Conservation (phyloP, 2,888 invertebrate species). For the Dilophus febrilis region DNA sequence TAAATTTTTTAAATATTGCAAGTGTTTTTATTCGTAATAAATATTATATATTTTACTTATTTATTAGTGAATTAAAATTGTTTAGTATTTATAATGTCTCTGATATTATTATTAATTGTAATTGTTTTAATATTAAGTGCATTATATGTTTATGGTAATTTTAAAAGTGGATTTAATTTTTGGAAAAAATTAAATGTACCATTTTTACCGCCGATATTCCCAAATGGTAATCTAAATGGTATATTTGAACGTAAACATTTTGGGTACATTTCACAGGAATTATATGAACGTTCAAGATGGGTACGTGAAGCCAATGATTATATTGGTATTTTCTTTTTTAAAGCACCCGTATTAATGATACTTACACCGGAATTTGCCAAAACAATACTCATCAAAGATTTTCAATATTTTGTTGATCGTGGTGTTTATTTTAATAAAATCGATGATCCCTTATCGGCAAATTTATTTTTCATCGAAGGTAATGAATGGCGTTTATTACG, state of each 20-base stretch:
- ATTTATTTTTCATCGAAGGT: constrained; percentile 17
- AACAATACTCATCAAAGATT: constrained; percentile 7
- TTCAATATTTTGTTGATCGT: constrained; percentile 7
- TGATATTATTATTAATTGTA: neutral
- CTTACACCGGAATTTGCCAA: constrained; percentile 6
- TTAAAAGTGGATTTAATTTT: constrained; percentile 1
- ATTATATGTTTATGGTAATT: neutral
- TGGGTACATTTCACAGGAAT: constrained; percentile 4
- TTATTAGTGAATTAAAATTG: too few relatives aligned
- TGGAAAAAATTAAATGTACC: constrained; percentile 9
- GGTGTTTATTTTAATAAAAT: constrained; percentile 6
- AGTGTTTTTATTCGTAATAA: too few relatives aligned
- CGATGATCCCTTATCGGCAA: constrained; percentile 15
- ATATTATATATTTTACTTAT: too few relatives aligned
- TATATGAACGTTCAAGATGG: constrained; percentile 5
- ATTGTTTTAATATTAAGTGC: neutral
- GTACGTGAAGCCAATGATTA: constrained; percentile 9
- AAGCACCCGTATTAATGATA: constrained; percentile 5
- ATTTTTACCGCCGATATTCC: constrained; percentile 8
- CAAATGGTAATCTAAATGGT: constrained; percentile 9
- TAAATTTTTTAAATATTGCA: too few relatives aligned
- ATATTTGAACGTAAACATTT: constrained; percentile 2
- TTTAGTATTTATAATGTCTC: too few relatives aligned
- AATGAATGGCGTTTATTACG: constrained; percentile 16
- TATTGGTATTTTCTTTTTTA: constrained; percentile 6